phyloP scores from a whole-genome alignment of 2,113 vertebrate genomes.

The Archilochus colubris region DNA sequence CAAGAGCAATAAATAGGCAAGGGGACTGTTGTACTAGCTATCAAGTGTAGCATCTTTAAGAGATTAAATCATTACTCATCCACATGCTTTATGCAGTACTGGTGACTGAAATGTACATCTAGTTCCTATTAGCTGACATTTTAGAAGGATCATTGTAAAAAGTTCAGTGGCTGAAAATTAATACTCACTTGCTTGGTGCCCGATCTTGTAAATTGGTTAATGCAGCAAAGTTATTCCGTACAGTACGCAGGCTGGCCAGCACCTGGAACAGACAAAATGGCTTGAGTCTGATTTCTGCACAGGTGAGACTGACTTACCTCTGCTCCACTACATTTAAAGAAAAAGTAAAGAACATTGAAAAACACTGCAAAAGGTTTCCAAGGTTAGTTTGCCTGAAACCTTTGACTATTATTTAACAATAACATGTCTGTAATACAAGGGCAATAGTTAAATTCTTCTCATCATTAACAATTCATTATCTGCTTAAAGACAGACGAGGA shows the following conservation, averaged over 20 bases:
- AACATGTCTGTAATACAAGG: background rate
- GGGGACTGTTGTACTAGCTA: background rate
- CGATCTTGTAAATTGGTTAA: conserved; percentile 97
- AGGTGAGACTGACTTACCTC: background rate
- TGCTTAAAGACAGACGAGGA: background rate
- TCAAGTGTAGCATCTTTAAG: background rate
- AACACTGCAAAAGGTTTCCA: background rate
- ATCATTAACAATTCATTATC: conserved; percentile 15
- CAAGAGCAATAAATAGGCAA: background rate
- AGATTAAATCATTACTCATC: conserved; percentile 3
- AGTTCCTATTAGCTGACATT: background rate
- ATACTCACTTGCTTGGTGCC: conserved; percentile 92
- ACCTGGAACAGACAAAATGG: conserved; percentile 79
- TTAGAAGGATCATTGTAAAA: background rate
- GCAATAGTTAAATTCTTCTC: background rate
- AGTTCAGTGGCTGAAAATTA: background rate
- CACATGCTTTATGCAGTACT: background rate
- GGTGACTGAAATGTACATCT: background rate
- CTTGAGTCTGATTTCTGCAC: conserved; percentile 9
- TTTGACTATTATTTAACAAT: conserved; percentile 4
- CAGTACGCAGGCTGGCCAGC: conserved; percentile 96
- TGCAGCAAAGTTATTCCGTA: conserved; percentile 98
- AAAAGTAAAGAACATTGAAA: background rate
- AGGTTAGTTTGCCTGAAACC: background rate
- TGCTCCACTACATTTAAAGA: background rate